Conservation (phyloP, 2,797 vertebrate genomes). For the Euthynnus affinis region DNA sequence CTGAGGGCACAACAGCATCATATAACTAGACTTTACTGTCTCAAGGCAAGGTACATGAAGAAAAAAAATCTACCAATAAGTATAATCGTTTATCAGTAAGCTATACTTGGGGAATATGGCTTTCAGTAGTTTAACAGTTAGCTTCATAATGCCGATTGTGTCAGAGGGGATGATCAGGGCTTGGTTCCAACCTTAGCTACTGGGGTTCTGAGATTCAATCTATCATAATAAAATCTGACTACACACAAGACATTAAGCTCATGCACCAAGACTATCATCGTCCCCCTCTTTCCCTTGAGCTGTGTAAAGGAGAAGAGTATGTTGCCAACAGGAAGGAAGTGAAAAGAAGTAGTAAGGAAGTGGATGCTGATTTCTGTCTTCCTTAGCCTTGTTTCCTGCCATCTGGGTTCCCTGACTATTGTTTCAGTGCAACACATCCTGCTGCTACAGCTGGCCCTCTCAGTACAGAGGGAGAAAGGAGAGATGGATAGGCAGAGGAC, state of each 20-base stretch:
- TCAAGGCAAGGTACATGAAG: slow-evolving; percentile 31
- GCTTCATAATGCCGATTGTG: slow-evolving; percentile 22
- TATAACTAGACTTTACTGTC: slow-evolving; percentile 40
- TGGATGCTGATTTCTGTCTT: slow-evolving; percentile 79
- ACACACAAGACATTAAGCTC: slow-evolving; percentile 30
- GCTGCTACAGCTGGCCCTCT: slow-evolving; percentile 79
- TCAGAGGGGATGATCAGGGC: slow-evolving; percentile 1
- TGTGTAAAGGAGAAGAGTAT: slow-evolving; percentile 64
- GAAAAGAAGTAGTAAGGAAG: slow-evolving; percentile 82
- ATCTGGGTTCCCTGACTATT: slow-evolving; percentile 84
- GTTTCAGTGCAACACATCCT: slow-evolving; percentile 81
- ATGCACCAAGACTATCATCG: slow-evolving; percentile 22
- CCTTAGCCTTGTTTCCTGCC: slow-evolving; percentile 85
- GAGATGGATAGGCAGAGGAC: slow-evolving; percentile 54
- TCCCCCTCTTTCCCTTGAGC: slow-evolving; percentile 36
- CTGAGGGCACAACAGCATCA: slow-evolving; percentile 58
- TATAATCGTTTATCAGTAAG: background rate
- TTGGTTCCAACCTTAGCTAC: background rate
- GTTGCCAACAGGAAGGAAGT: slow-evolving; percentile 80
- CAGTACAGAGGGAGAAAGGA: slow-evolving; percentile 46
- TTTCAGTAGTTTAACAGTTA: slow-evolving; percentile 15
- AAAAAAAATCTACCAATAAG: slow-evolving; percentile 13
- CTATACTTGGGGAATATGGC: background rate
- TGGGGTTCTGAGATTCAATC: slow-evolving; percentile 9
- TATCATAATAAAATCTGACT: slow-evolving; percentile 28